These are phyloP conservation scores for Campoplex capitator DNA, from an alignment of 2,888 invertebrate species.

Conservation along the genomic window DNA sequence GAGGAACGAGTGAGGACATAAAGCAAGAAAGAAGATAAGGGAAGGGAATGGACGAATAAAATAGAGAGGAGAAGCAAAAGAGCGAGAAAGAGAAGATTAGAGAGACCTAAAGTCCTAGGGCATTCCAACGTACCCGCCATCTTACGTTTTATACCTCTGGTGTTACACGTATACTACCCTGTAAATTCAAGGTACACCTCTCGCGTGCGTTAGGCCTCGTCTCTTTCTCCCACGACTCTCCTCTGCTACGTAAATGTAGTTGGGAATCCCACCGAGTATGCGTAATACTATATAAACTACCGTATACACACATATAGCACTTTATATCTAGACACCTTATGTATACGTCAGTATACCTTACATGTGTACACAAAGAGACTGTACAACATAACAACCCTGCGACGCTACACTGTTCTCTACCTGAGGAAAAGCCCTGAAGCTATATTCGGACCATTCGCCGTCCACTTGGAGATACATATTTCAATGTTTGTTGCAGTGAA, in stretches of 20 bases:
- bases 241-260: slow-evolving; percentile 44
- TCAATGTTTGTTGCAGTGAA: slow-evolving; percentile 49
- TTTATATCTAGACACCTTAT: not conserved
- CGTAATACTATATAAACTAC: slow-evolving; percentile 26
- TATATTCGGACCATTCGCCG: slow-evolving; percentile 35
- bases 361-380: slow-evolving; percentile 1
- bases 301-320: not conserved
- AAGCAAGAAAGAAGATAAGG: slow-evolving; percentile 30
- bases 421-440: slow-evolving; percentile 42
- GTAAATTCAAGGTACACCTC: slow-evolving; percentile 57
- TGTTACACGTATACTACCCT: slow-evolving; percentile 59
- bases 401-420: slow-evolving; percentile 30
- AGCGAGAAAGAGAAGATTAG: slow-evolving; percentile 14
- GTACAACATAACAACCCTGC: slow-evolving; percentile 20
- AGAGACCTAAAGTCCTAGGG: slow-evolving; percentile 45
- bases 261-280: slow-evolving; percentile 39
- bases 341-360: not conserved
- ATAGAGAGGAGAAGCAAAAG: not conserved
- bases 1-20: slow-evolving; percentile 47
- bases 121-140: slow-evolving; percentile 44
- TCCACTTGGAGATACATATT: slow-evolving; percentile 39
- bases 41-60: slow-evolving; percentile 50
- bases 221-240: slow-evolving; percentile 25
- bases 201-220: slow-evolving; percentile 33
- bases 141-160: slow-evolving; percentile 50